Conservation (phyloP, 2,888 invertebrate genomes). For the Folsomia candida region DNA sequence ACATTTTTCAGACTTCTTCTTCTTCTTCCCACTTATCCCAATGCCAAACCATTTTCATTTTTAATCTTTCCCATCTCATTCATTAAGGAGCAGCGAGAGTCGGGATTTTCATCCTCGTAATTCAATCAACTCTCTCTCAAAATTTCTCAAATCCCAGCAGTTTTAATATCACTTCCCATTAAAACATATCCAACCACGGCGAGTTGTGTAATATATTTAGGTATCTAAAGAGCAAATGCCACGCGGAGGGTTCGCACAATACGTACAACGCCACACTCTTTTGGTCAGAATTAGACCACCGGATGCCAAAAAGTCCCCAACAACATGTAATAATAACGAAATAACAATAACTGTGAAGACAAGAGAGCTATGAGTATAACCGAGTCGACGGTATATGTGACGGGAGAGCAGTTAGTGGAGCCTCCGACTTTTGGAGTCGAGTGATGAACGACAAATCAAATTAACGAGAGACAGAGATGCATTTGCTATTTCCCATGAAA, state of each 20-base stretch:
- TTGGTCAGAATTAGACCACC: no score
- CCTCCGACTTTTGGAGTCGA: no score
- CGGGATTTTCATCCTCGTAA: neutral
- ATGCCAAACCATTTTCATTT: slow-evolving; percentile 4
- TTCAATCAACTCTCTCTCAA: slow-evolving; percentile 8
- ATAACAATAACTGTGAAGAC: no score
- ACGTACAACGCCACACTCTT: no score
- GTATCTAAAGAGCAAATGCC: no score
- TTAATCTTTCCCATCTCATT: slow-evolving; percentile 11
- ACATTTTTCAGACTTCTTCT: neutral
- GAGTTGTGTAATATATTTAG: no score
- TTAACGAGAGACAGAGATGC: slow-evolving; percentile 27
- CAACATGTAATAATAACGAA: no score
- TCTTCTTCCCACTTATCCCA: neutral
- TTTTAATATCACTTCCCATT: neutral
- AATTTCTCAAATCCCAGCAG: neutral
- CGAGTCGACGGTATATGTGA: no score
- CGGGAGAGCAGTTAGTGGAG: no score
- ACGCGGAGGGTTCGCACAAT: no score
- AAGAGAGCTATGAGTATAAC: no score
- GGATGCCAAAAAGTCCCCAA: no score
- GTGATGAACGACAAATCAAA: slow-evolving; percentile 45
- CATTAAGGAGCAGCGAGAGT: slow-evolving; percentile 11
- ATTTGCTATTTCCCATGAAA: slow-evolving; percentile 10
- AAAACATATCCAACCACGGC: neutral